A percentile compares a stretch with the other conserved stretches of the same genome.
phyloP scores from a whole-genome alignment of 1,140 invertebrate genomes.

The Bombus vancouverensis region DNA sequence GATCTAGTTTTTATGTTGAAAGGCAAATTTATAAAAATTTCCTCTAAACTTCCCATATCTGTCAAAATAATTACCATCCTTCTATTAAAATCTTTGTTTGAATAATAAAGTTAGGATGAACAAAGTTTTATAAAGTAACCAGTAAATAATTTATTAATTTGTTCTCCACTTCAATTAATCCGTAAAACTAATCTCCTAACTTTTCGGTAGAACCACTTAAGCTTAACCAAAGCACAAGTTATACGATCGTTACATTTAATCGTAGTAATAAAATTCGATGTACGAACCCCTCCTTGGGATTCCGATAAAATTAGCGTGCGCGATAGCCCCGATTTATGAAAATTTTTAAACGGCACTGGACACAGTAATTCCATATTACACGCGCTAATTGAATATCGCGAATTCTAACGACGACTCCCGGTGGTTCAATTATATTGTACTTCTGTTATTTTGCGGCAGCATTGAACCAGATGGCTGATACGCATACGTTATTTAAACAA shows the following conservation, averaged over 20 bases:
- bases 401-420: slow-evolving; percentile 1
- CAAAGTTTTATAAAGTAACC: not conserved
- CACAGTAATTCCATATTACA: not conserved
- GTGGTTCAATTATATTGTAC: not conserved
- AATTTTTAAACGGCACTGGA: not conserved
- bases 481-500: slow-evolving; percentile 3
- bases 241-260: not conserved
- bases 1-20: not conserved
- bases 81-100: too few relatives aligned
- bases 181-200: not conserved
- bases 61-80: too few relatives aligned
- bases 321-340: not conserved
- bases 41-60: too few relatives aligned
- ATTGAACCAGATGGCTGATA: not conserved
- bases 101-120: not conserved
- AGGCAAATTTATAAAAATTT: not conserved
- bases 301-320: not conserved
- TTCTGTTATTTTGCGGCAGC: not conserved
- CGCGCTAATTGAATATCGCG: slow-evolving; percentile 4
- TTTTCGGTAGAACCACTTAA: not conserved
- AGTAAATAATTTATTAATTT: not conserved
- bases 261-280: not conserved
- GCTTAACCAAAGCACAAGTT: not conserved
- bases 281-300: not conserved
- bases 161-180: not conserved